These are phyloP conservation scores for Brassicogethes aeneus DNA, from an alignment of 2,888 invertebrate genomes.

Conservation along the genomic window DNA sequence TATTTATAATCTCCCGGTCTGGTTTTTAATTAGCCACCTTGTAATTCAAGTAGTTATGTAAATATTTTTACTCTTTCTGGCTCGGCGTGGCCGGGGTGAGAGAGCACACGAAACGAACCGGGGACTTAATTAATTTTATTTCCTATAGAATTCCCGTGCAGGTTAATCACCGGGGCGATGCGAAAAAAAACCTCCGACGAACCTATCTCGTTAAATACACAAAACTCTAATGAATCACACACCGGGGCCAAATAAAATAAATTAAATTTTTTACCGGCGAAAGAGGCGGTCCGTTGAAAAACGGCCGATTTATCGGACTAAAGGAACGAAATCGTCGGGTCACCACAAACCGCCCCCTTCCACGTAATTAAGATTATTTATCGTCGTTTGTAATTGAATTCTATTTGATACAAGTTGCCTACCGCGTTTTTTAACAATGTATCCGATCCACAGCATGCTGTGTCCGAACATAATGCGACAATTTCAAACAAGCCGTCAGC, in stretches of 20 bases:
- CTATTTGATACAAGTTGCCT: slow-evolving; percentile 33
- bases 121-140: slow-evolving; percentile 18
- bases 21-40: not conserved
- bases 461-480: no score
- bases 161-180: slow-evolving; percentile 17
- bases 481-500: no score
- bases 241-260: slow-evolving; percentile 25
- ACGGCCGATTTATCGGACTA: not conserved
- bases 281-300: slow-evolving; percentile 2
- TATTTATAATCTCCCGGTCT: slow-evolving; percentile 1
- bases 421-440: no score
- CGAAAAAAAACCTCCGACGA: slow-evolving; percentile 17
- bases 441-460: no score
- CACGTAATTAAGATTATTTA: slow-evolving; percentile 34
- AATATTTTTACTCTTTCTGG: not conserved
- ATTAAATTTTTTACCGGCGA: slow-evolving; percentile 22
- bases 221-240: slow-evolving; percentile 23
- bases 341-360: no score
- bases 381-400: slow-evolving; percentile 37
- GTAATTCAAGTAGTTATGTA: slow-evolving; percentile 1
- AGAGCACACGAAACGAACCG: not conserved
- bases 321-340: no score
- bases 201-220: slow-evolving; percentile 21
- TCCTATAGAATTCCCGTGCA: slow-evolving; percentile 16
- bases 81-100: slow-evolving; percentile 14